These are phyloP conservation scores for Hedya salicella DNA, from an alignment of 2,888 invertebrate species.

Conservation along the genomic window DNA sequence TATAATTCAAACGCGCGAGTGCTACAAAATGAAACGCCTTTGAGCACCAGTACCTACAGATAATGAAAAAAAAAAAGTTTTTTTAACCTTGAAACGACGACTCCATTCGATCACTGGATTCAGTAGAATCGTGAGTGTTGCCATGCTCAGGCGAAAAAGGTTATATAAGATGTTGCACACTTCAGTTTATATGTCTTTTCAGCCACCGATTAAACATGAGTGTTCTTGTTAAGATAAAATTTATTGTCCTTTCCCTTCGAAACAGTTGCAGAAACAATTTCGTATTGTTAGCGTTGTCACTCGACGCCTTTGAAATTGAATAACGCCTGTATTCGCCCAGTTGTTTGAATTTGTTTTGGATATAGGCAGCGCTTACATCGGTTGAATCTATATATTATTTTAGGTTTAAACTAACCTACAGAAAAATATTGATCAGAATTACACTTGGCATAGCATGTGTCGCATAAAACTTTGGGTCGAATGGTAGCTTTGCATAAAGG, in stretches of 20 bases:
- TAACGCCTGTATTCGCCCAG: conserved; percentile 7
- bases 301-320: conserved; percentile 13
- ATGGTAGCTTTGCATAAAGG: too few relatives aligned
- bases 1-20: too few relatives aligned
- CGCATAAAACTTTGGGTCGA: too few relatives aligned
- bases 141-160: not conserved
- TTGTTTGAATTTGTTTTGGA: conserved; percentile 9
- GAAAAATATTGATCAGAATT: too few relatives aligned
- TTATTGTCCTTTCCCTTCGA: not conserved
- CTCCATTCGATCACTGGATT: too few relatives aligned
- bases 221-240: conserved; percentile 13
- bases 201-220: not conserved
- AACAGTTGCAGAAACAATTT: conserved; percentile 1
- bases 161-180: not conserved
- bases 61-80: too few relatives aligned
- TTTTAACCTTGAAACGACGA: too few relatives aligned
- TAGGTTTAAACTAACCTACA: not conserved
- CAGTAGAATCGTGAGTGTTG: too few relatives aligned
- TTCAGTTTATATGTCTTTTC: not conserved
- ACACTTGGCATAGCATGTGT: too few relatives aligned
- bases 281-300: conserved; percentile 14
- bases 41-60: too few relatives aligned
- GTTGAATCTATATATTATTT: not conserved
- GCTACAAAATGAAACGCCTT: too few relatives aligned
- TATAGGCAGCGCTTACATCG: conserved; percentile 1